phyloP scores from a whole-genome alignment of 2,113 vertebrate genomes.

The Orcinus orca region DNA sequence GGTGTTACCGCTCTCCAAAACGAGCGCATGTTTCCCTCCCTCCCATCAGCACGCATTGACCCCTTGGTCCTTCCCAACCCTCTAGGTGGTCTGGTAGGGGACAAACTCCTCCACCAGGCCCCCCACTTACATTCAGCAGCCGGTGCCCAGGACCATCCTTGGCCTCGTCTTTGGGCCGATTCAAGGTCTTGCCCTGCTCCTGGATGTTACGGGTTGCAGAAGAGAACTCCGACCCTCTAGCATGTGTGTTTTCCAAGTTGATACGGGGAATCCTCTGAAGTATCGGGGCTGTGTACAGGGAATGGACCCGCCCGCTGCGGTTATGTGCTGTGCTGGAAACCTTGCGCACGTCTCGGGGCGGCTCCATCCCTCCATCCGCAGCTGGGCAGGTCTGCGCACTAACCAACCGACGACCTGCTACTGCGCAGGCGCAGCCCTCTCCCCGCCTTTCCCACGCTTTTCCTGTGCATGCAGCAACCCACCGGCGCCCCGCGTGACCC shows the following conservation, averaged over 20 bases:
- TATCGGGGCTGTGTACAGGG: accelerated
- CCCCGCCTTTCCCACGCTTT: not conserved
- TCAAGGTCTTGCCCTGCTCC: accelerated
- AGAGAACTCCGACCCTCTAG: accelerated
- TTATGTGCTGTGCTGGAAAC: not conserved
- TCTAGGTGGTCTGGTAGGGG: too few relatives aligned
- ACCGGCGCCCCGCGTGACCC: not conserved
- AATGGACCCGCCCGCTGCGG: not conserved
- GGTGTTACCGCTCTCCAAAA: not conserved
- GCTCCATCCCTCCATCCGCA: constrained; percentile 36
- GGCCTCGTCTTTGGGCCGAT: accelerated
- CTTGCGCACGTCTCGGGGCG: accelerated
- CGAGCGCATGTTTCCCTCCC: not conserved
- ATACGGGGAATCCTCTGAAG: not conserved
- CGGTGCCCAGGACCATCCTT: not conserved
- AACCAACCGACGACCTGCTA: constrained; percentile 23
- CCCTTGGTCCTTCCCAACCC: not conserved
- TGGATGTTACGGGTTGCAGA: accelerated
- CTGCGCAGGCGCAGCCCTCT: constrained; percentile 36
- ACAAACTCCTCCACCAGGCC: not conserved
- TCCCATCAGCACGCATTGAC: not conserved
- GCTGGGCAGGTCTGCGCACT: not conserved
- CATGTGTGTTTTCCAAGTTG: accelerated
- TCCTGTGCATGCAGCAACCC: too few relatives aligned
- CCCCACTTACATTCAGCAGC: constrained; percentile 35